Conservation (phyloP, 2,888 invertebrate species). For the Amphiduros pacificus region DNA sequence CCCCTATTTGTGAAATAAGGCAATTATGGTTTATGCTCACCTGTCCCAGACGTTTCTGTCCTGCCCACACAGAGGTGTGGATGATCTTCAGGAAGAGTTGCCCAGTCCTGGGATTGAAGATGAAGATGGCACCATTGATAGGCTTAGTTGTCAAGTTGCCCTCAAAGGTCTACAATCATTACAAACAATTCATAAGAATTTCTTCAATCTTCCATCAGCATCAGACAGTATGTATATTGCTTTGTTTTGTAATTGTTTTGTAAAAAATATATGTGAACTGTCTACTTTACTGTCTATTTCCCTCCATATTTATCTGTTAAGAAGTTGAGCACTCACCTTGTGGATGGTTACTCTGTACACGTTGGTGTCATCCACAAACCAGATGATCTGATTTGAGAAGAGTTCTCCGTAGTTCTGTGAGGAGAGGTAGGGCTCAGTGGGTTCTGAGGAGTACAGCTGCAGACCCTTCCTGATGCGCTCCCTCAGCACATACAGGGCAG, state of each 20-base stretch:
- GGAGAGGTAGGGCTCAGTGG: slow-evolving; percentile 97
- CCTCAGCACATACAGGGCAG: slow-evolving; percentile 93
- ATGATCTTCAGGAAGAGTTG: slow-evolving; percentile 99
- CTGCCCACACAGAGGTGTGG: slow-evolving; percentile 99
- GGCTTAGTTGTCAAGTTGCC: slow-evolving; percentile 99
- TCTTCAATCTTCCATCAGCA: background rate
- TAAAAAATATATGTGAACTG: too few relatives aligned
- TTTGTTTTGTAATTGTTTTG: too few relatives aligned
- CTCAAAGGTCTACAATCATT: slow-evolving; percentile 78
- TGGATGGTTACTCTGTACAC: slow-evolving; percentile 99
- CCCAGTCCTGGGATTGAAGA: slow-evolving; percentile 98
- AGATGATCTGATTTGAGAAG: slow-evolving; percentile 99
- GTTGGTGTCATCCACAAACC: slow-evolving; percentile 99
- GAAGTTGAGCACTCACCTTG: slow-evolving; percentile 70
- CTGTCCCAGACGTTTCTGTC: slow-evolving; percentile 98
- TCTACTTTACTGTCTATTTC: too few relatives aligned
- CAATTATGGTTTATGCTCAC: slow-evolving; percentile 61
- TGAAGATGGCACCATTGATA: slow-evolving; percentile 99
- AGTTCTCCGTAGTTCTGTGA: slow-evolving; percentile 99
- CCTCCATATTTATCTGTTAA: too few relatives aligned
- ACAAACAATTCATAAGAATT: background rate
- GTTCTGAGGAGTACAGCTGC: slow-evolving; percentile 97
- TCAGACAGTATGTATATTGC: too few relatives aligned
- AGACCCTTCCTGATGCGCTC: slow-evolving; percentile 98
- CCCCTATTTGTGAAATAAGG: too few relatives aligned